Base-by-base conservation (phyloP, 1,140 invertebrate genomes). In the Sinella curviseta region DNA sequence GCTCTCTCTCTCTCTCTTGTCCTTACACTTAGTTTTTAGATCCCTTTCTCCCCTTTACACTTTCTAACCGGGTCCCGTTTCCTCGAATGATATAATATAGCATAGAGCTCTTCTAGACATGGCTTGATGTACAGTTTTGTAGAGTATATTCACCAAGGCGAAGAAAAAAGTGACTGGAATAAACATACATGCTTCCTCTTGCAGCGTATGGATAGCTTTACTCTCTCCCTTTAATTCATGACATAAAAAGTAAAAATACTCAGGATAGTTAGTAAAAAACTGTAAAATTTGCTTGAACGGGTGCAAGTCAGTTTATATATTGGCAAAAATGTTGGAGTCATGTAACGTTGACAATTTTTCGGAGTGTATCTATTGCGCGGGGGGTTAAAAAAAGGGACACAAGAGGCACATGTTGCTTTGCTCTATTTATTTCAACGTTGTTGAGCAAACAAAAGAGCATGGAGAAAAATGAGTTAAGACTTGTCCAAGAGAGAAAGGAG, bases 321-420 rank as follows among this genome's bases (percentile, higher is more conserved):
- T 48, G 39, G 39, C 8, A 20, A 48, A 20, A 48, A 48, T 12
- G 39, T 48, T n/a, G n/a, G n/a, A n/a, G n/a, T n/a, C n/a, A n/a
- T 48, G 8, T 48, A 12, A 48, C 8, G 20, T 48, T 48, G 39
- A 48, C 20, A 48, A 48, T 12, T 8, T 48, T 8, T 48, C 20
- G 39, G 20, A 20, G 39, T 12, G 8, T 48, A 20, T 48, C 39
- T 48, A 12, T 48, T 20, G 39, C 39, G n/a, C n/a, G n/a, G 8
- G 39, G 39, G 20, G 8, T 48, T 48, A 20, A 20, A 48, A 20
- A 48, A 48, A 48, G 39, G n/a, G n/a, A n/a, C 39, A 8, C 39
- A n/a, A n/a, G n/a, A n/a, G 39, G 65, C 65, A 70, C 65, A 70
- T 70, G 65, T 70, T 70, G 65, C 65, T 70, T 70, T 70, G 28